These are phyloP conservation scores for Erebia palarica DNA, from an alignment of 2,888 invertebrate genomes.

Conservation along the genomic window DNA sequence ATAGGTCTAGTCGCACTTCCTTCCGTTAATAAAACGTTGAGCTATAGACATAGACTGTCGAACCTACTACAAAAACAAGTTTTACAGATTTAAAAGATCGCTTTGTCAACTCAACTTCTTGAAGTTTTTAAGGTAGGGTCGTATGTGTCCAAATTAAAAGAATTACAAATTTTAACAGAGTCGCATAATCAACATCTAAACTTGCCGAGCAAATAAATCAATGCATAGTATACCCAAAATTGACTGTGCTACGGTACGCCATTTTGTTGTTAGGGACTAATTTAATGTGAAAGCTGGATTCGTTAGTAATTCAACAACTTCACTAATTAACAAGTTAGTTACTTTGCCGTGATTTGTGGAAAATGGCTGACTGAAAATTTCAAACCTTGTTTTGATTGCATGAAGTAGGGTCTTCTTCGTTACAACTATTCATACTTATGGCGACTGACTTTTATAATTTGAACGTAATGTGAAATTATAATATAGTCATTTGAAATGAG, in stretches of 20 bases:
- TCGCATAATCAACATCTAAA: slow-evolving; percentile 14
- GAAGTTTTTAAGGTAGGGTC: too few relatives aligned
- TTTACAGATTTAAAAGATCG: too few relatives aligned
- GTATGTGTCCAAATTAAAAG: background rate
- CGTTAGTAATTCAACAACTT: slow-evolving; percentile 11
- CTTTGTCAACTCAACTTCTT: too few relatives aligned
- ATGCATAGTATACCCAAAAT: slow-evolving; percentile 11
- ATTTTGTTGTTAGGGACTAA: slow-evolving; percentile 21
- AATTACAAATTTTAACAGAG: background rate
- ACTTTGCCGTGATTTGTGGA: background rate
- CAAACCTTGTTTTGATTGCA: background rate
- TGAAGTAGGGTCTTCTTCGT: too few relatives aligned
- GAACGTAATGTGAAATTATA: too few relatives aligned
- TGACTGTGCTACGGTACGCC: slow-evolving; percentile 14
- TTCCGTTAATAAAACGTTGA: too few relatives aligned
- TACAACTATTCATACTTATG: too few relatives aligned
- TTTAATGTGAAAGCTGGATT: slow-evolving; percentile 17
- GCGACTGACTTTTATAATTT: too few relatives aligned
- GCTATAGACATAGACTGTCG: too few relatives aligned
- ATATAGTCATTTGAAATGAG: too few relatives aligned
- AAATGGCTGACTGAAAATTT: background rate
- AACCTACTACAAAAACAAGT: too few relatives aligned
- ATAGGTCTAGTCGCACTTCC: too few relatives aligned
- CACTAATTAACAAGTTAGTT: slow-evolving; percentile 1
- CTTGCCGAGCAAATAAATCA: slow-evolving; percentile 20